Base-by-base conservation (phyloP, 2,888 invertebrate genomes). In the Gibbula magus region DNA sequence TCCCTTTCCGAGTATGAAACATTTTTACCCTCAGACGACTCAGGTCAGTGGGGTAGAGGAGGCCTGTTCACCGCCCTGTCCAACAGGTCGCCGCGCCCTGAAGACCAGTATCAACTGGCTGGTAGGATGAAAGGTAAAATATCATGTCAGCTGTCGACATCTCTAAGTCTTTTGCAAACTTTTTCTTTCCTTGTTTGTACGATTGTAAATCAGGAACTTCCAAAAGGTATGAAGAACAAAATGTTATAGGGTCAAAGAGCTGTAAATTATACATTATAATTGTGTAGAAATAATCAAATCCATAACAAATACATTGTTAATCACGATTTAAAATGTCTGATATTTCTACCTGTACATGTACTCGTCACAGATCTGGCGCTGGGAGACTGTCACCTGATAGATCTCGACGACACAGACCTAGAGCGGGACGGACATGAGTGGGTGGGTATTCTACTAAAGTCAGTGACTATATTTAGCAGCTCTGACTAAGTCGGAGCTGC, bases 21-120 rank as follows among this genome's bases (percentile, higher is more conserved):
- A 18, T 16, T 66, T 32, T 22, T 51, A 22, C n/a, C n/a, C n/a
- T n/a, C n/a, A 92, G 92, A 92, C 88, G 89, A 92, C 82, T 91
- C 91, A 82, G 93, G 93, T 5, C 79, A 78, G 3, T 93, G 93
- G 93, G 93, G 93, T 8, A 82, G 81, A 54, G 93, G 93, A 0
- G 93, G 93, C 10, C 82, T 93, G 10, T 93, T 93, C 82, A 86
- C 91, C 8, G 93, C 93, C 5, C 85, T 93, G 0, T 83, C 87
- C 18, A 80, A 83, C 13, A 82, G 90, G 13, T 91, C 92, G 8
- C 66, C 81, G 0, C 39, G 83, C 22, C 91, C 92, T 13, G 88
- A 90, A 76, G 82, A 88, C 29, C 87, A 89, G 76, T 93, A 93
- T 80, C 88, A 89, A 82, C 77, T 89, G 74, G 92, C 93, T 20